Evolutionary conservation across 2,888 invertebrate genomes (phyloP).

Genomic region (Gymnosoma rotundatum): DNA sequence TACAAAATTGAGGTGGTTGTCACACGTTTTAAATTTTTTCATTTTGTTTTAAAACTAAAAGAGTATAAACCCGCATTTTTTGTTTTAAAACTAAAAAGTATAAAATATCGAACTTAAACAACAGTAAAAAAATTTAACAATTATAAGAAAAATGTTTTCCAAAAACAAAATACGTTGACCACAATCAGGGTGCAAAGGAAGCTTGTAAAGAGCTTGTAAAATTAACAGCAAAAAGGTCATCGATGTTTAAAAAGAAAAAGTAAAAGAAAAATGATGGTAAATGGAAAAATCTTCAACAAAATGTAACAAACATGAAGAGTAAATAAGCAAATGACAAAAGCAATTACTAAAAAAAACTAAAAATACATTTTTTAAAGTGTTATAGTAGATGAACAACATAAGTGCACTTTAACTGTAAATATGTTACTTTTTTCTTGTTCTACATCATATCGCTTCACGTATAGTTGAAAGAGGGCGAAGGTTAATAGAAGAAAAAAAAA

Average conservation of each 20-base stretch:
- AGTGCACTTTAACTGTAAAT: constrained; percentile 37
- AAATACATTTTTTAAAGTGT: constrained; percentile 4
- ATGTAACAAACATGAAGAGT: constrained; percentile 36
- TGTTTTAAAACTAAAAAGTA: constrained; percentile 27
- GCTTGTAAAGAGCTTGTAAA: constrained; percentile 29
- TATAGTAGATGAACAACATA: constrained; percentile 41
- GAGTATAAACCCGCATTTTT: constrained; percentile 23
- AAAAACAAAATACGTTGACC: constrained; percentile 62
- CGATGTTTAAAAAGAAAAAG: constrained; percentile 15
- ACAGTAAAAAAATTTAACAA: constrained; percentile 17
- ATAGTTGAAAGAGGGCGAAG: constrained; percentile 4
- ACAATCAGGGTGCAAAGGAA: constrained; percentile 47
- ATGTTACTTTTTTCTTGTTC: constrained; percentile 29
- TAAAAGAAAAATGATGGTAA: not conserved
- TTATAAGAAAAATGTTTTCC: constrained; percentile 35
- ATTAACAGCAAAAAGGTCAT: constrained; percentile 48
- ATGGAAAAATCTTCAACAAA: not conserved
- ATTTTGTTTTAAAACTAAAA: constrained; percentile 21
- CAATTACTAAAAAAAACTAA: not conserved
- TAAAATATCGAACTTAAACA: constrained; percentile 45
- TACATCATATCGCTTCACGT: constrained; percentile 36
- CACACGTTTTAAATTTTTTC: not conserved
- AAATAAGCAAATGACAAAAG: constrained; percentile 25
- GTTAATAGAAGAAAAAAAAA: not conserved
- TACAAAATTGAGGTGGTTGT: constrained; percentile 18